A percentile compares a stretch with the other conserved stretches of the same genome.
Evolutionary conservation across 2,888 invertebrate species (phyloP).

Genomic region (Hanleya hanleyi): DNA sequence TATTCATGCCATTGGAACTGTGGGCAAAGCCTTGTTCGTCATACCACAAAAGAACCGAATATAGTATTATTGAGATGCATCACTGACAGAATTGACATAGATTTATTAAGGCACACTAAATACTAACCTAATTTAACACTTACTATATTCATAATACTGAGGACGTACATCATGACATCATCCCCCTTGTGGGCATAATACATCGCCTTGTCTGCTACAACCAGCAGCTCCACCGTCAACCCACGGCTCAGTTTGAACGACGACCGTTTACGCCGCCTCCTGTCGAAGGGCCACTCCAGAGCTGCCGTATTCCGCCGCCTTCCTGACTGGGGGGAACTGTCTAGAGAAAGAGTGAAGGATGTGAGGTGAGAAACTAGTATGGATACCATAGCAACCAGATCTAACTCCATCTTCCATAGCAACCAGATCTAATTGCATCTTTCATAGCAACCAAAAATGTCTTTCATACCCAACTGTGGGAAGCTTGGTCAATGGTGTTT

Average conservation of each 20-base stretch:
- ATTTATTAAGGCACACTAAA: no score
- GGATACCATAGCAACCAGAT: no score
- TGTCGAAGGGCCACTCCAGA: not conserved
- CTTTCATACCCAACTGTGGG: no score
- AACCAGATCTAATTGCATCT: not conserved
- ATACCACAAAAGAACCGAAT: not conserved
- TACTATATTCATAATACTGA: conserved; percentile 68
- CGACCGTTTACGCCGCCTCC: not conserved
- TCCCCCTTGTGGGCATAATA: conserved; percentile 56
- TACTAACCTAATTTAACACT: no score
- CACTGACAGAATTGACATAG: not conserved
- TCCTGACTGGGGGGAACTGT: not conserved
- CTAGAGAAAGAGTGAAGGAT: not conserved
- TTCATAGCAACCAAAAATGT: not conserved
- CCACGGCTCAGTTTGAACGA: not conserved
- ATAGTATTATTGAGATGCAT: not conserved
- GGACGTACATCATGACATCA: conserved; percentile 63
- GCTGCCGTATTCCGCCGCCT: not conserved
- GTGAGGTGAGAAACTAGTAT: not conserved
- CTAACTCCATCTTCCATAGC: not conserved
- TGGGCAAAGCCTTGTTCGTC: not conserved
- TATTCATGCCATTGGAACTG: no score
- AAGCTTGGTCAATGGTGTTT: no score
- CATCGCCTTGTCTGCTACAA: conserved; percentile 64
- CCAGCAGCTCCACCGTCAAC: conserved; percentile 58